Evolutionary conservation across 2,797 vertebrate species (phyloP), one percentile per base, ranked within the genome.

Genomic region (Gambusia yucatana): DNA sequence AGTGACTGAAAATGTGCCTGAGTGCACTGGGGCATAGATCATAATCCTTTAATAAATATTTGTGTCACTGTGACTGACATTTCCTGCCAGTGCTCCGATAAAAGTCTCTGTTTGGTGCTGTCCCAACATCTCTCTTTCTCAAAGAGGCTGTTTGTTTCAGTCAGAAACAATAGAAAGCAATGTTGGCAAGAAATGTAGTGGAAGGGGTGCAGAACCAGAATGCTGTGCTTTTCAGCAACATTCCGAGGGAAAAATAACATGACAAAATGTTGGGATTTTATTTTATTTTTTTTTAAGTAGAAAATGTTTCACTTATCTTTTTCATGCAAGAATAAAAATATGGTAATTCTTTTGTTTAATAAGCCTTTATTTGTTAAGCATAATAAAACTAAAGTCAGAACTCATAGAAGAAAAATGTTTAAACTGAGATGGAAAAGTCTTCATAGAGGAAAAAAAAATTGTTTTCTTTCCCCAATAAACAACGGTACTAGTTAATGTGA

Each of bases 31-130:
- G 78, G 79, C 80, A 71, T 74, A 69, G 80, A 87, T 81, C 81
- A 85, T 86, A 86, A 91, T 83, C 86, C 76, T 50, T 80, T n/a
- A 59, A 73, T 84, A 75, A 84, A 75, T 76, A 78, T 84, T 86
- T 82, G 77, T 87, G 78, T 72, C 52, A 70, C 72, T 52, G 65
- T 74, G 77, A 74, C 69, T 81, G 85, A 87, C 57, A 59, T 84
- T 78, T 82, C 76, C 61, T 84, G 47, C 61, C 78, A 71, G 77
- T 48, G 76, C 77, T 82, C 65, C 47, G 13, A 78, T 87, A 85
- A 88, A 75, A 86, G 79, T 84, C 78, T 81, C 41, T 44, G 73
- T 80, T 77, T 77, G 70, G 77, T 73, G 67, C 76, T 78, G 61
- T 84, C 84, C 65, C 52, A 72, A 77, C 28, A 3, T 76, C 50